Base-by-base conservation (phyloP, 2,797 vertebrate species). In the Enteromius paludinosus region DNA sequence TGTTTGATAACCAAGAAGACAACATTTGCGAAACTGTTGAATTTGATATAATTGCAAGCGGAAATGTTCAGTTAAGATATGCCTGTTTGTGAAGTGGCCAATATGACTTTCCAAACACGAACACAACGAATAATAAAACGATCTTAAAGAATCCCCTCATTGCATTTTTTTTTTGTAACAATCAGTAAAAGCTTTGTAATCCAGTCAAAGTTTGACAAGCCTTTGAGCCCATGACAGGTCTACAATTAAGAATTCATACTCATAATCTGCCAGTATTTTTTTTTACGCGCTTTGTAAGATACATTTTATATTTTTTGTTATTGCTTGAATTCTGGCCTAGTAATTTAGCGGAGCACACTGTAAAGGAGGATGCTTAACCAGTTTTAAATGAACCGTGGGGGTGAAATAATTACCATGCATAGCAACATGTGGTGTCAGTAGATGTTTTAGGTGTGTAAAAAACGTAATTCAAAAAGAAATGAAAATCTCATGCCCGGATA, bases 161-260 rank as follows among this genome's bases (percentile, higher is more conserved):
- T 23, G 49, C 20, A 7, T 70, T 25, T 56, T 49, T 8, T 25
- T 56, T 52, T 14, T 12, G 18, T 18, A 33, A 15, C 70, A 8
- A 14, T 35, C n/a, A 12, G 2, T 30, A 28, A 76, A 28, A 28
- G 54, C 17, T 18, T 41, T 41, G n/a, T 59, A 59, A 75, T 54
- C 69, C 41, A 2, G 7, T 47, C 41, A 28, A n/a, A 71, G 20
- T 47, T 45, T 71, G 69, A 71, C 69, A 18, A 74, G 52, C 52
- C 52, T 35, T 73, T 4, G 23, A 76, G 73, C 38, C 10, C 35
- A 0, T 28, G 73, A 43, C 35, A 73, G 47, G 20, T 23, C 28
- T 35, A n/a, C 47, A 35, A 2, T 2, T 1, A 54, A 17, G 11
- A 9, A 23, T 10, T 54, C 20, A 11, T 1, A 30, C 30, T 1